Base-by-base conservation (phyloP, 1,140 invertebrate species). In the Aradophagus sp. region DNA sequence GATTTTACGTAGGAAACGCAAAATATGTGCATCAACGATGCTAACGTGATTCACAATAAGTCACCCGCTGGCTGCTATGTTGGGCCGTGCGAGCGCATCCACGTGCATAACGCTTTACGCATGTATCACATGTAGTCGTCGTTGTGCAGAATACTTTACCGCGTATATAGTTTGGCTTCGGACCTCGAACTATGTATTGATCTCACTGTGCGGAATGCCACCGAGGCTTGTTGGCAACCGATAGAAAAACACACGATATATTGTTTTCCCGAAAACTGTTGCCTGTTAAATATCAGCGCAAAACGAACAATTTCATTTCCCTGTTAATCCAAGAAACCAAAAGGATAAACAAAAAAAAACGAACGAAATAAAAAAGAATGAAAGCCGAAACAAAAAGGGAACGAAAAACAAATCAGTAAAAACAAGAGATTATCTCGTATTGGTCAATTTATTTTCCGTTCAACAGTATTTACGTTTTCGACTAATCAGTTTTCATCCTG, bases 151-250 rank as follows among this genome's bases (percentile, higher is more conserved):
- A 66, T 67, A 68, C 59, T 65, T 68, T 55, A 71, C 65, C 48
- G 47, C 69, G 63, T 73, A 70, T 72, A 77, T 68, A 76, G 75
- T 80, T 80, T 77, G 77, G 80, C 78, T 81, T 80, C 72, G 76
- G 77, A 75, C 70, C 72, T 77, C 74, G 66, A 73, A 70, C 71
- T 71, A 67, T 71, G 73, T 80, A 81, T 81, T 79, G 80, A 81
- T 82, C 75, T 70, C 56, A 45, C 62, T 52, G 56, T 53, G 62
- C 42, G 68, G 69, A 76, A 69, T 65, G 67, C 52, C 19, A 66
- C 39, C 61, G 15, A 68, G 29, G 62, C 48, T 67, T 61, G 58
- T 53, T 67, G 58, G 62, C 52, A 67, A 58, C 41, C 19, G 45
- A 42, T 61, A 53, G 42, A 66, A 65, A 61, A 66, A 66, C 38